Conservation (phyloP, 2,888 invertebrate genomes). For the Metallyticus violacea region DNA sequence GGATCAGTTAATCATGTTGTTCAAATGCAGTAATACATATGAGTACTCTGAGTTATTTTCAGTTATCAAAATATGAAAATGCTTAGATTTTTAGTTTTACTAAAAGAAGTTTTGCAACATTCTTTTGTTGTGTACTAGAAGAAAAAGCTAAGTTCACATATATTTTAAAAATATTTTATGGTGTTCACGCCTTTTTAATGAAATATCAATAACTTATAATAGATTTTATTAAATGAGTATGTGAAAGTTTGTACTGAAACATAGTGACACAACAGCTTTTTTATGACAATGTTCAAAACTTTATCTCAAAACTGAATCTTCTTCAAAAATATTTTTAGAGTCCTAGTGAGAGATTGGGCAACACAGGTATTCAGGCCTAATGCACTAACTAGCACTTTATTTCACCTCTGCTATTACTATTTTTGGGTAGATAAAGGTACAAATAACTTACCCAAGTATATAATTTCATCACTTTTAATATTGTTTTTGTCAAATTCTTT, state of each 20-base stretch:
- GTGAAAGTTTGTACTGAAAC: neutral
- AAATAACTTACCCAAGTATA: neutral
- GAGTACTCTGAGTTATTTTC: too few relatives aligned
- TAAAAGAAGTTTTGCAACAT: too few relatives aligned
- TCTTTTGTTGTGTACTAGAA: too few relatives aligned
- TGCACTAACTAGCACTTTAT: neutral
- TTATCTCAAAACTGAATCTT: neutral
- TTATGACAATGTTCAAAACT: neutral
- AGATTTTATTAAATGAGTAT: neutral
- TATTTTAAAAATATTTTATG: neutral
- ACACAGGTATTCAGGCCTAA: neutral
- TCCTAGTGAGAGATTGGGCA: neutral
- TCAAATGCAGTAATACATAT: too few relatives aligned
- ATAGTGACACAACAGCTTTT: neutral
- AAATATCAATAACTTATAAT: neutral
- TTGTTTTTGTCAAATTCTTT: slow-evolving; percentile 16
- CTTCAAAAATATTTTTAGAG: neutral
- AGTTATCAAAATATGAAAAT: too few relatives aligned
- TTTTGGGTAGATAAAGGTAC: neutral
- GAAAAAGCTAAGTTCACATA: too few relatives aligned
- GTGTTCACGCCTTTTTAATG: neutral
- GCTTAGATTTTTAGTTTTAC: too few relatives aligned
- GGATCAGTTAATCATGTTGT: too few relatives aligned
- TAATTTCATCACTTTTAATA: slow-evolving; percentile 19
- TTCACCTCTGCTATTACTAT: neutral